These are phyloP conservation scores for Triplophysa bombifrons DNA, from an alignment of 2,797 vertebrate species.

Conservation along the genomic window DNA sequence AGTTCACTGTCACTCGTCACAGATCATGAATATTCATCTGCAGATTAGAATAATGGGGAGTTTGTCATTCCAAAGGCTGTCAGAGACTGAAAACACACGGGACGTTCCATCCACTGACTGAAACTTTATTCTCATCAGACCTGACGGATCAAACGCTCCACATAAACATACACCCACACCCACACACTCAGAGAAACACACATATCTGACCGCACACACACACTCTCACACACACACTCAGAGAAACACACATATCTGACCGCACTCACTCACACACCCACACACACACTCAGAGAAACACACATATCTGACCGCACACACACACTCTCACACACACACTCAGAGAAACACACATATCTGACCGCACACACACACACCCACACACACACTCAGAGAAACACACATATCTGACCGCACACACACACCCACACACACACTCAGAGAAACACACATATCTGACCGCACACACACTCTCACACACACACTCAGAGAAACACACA, in stretches of 20 bases:
- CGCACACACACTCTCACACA: no score
- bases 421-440: background rate
- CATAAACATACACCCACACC: background rate
- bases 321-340: no score
- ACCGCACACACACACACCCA: no score
- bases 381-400: no score
- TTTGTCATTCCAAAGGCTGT: slow-evolving; percentile 17
- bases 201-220: background rate
- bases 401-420: no score
- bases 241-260: no score
- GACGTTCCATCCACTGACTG: background rate
- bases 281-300: no score
- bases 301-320: no score
- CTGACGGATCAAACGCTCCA: background rate
- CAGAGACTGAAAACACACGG: background rate
- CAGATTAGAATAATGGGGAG: slow-evolving; percentile 24
- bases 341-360: no score
- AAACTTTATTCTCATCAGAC: background rate
- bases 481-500: no score
- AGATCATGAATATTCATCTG: slow-evolving; percentile 38
- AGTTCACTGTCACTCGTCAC: slow-evolving; percentile 17
- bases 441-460: background rate
- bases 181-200: background rate
- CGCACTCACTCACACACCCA: no score
- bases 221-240: no score